These are phyloP conservation scores for Paratrypauchen microcephalus DNA, from an alignment of 2,797 vertebrate species.

Conservation along the genomic window DNA sequence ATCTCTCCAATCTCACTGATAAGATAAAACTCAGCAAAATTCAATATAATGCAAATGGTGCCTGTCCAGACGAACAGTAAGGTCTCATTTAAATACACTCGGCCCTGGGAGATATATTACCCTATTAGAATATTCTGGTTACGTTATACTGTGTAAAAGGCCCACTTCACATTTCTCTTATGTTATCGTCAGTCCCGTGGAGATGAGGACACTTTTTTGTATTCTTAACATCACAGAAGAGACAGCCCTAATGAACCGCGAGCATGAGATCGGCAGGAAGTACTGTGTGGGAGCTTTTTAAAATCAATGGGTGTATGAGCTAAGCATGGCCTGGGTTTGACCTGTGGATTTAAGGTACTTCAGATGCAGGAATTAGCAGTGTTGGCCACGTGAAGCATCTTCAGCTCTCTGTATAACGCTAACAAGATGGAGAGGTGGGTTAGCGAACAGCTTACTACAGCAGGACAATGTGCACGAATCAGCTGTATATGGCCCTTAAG, in stretches of 20 bases:
- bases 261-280: conserved; percentile 4
- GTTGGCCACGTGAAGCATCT: conserved; percentile 2
- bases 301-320: conserved; percentile 5
- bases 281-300: conserved; percentile 1
- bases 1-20: neutral
- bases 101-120: neutral
- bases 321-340: conserved; percentile 31
- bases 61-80: neutral
- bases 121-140: neutral
- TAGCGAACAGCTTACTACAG: conserved; percentile 20
- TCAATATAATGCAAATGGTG: neutral
- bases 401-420: conserved; percentile 5
- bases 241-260: conserved; percentile 28
- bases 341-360: conserved; percentile 33
- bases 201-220: conserved; percentile 17
- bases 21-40: neutral
- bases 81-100: no score
- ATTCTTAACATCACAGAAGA: conserved; percentile 21
- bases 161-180: neutral
- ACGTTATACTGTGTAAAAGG: neutral
- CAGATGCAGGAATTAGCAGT: conserved; percentile 30
- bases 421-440: conserved; percentile 9
- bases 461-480: neutral
- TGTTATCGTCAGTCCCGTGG: conserved; percentile 13
- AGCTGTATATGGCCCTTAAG: neutral